phyloP scores from a whole-genome alignment of 2,888 invertebrate species.

The Agrochola litura region DNA sequence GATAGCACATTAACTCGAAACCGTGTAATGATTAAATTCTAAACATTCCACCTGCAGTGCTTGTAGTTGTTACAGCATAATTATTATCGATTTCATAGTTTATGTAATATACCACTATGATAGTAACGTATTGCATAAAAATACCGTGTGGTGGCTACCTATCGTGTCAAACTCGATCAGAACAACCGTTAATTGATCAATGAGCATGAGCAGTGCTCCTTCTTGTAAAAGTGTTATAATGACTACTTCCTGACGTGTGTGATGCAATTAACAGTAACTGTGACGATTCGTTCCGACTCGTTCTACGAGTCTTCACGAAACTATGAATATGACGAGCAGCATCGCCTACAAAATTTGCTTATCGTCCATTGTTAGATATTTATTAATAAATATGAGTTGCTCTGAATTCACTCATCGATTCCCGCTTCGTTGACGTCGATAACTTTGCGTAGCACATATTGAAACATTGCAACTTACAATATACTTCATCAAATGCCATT shows the following conservation, averaged over 20 bases:
- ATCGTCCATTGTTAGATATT: background rate
- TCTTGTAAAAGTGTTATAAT: constrained; percentile 62
- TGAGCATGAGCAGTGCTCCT: constrained; percentile 52
- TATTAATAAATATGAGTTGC: background rate
- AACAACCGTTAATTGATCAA: constrained; percentile 58
- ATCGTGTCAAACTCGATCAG: constrained; percentile 74
- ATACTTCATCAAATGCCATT: background rate
- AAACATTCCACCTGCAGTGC: constrained; percentile 42
- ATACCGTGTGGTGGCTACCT: constrained; percentile 71
- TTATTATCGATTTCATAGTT: constrained; percentile 67
- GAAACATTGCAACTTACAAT: background rate
- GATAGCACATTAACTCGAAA: constrained; percentile 43
- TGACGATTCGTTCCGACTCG: constrained; percentile 56
- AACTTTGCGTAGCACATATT: constrained; percentile 4
- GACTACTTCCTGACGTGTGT: constrained; percentile 70
- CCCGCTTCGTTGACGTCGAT: background rate
- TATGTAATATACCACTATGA: constrained; percentile 62
- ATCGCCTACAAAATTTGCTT: background rate
- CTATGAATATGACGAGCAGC: constrained; percentile 22
- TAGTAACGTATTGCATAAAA: constrained; percentile 76
- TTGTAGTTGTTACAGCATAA: constrained; percentile 60
- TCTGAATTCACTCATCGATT: constrained; percentile 13
- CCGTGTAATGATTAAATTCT: constrained; percentile 36
- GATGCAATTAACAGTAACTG: constrained; percentile 68
- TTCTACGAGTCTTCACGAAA: constrained; percentile 45